Percentiles rank a stretch among this genome's conserved stretches.
phyloP scores from a whole-genome alignment of 2,113 vertebrate species.

The Chamaetylas fuelleborni region DNA sequence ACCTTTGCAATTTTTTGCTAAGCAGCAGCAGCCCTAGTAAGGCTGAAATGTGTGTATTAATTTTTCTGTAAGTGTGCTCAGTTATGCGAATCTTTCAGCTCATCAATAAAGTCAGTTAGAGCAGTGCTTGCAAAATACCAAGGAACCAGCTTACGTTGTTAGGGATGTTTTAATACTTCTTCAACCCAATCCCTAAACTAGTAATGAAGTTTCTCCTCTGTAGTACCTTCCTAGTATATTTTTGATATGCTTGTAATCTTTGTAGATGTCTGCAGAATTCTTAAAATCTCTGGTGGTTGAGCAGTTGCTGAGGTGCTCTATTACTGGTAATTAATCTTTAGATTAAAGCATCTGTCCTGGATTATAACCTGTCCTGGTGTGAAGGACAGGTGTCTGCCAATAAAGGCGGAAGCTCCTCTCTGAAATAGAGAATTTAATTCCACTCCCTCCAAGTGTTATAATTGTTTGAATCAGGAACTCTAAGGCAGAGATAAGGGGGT shows the following conservation, averaged over 20 bases:
- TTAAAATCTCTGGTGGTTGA: background rate
- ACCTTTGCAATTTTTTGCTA: background rate
- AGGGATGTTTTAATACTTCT: background rate
- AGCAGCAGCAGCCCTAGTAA: background rate
- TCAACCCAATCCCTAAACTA: background rate
- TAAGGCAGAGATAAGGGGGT: too few relatives aligned
- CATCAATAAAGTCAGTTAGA: background rate
- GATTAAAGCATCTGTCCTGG: background rate
- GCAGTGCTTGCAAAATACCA: background rate
- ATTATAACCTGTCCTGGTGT: background rate
- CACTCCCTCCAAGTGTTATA: too few relatives aligned
- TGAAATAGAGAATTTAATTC: too few relatives aligned
- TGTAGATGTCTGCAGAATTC: background rate
- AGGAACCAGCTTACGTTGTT: background rate
- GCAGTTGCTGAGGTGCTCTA: background rate
- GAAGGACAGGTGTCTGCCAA: too few relatives aligned
- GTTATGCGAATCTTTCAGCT: background rate
- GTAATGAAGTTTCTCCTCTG: background rate
- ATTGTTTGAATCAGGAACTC: too few relatives aligned
- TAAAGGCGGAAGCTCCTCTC: too few relatives aligned
- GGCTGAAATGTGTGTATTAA: background rate
- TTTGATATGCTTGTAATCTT: background rate
- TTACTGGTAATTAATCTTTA: background rate
- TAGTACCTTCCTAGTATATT: background rate
- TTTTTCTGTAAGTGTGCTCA: background rate